Evolutionary conservation across 1,140 invertebrate genomes (phyloP).

Genomic region (Pseudomyrmex cubaensis): DNA sequence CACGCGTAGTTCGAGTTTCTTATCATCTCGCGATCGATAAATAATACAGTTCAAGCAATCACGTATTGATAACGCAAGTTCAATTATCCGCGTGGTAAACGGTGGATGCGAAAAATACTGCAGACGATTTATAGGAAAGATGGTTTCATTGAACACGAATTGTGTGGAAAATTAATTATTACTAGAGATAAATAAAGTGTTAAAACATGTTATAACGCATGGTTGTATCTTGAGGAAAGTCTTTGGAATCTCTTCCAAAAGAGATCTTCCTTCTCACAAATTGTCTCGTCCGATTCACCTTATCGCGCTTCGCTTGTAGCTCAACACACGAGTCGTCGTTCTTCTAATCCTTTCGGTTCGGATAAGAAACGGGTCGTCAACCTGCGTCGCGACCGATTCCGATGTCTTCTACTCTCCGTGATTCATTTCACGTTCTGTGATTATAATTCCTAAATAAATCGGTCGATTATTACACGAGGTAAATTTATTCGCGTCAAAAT

Average conservation of each 20-base stretch:
- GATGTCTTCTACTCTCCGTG: neutral
- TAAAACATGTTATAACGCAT: neutral
- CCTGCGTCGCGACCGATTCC: neutral
- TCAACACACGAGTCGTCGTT: conserved; percentile 25
- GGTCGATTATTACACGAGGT: neutral
- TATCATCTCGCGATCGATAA: too few species aligned
- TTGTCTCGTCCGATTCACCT: conserved; percentile 30
- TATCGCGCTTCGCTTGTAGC: conserved; percentile 62
- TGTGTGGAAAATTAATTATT: too few species aligned
- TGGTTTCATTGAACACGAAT: too few species aligned
- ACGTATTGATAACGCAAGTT: too few species aligned
- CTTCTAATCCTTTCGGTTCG: conserved; percentile 29
- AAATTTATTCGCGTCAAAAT: neutral
- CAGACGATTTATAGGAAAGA: too few species aligned
- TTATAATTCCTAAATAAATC: neutral
- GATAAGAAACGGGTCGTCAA: conserved; percentile 58
- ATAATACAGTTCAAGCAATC: too few species aligned
- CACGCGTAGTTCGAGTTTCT: too few species aligned
- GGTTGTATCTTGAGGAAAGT: neutral
- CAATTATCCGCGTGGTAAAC: too few species aligned
- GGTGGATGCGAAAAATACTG: too few species aligned
- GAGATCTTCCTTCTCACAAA: conserved; percentile 20
- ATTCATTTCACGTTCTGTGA: neutral
- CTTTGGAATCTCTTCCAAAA: neutral
- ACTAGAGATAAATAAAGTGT: too few species aligned